These are phyloP conservation scores for Antrozous pallidus DNA, from an alignment of 2,797 vertebrate genomes.

Conservation along the genomic window DNA sequence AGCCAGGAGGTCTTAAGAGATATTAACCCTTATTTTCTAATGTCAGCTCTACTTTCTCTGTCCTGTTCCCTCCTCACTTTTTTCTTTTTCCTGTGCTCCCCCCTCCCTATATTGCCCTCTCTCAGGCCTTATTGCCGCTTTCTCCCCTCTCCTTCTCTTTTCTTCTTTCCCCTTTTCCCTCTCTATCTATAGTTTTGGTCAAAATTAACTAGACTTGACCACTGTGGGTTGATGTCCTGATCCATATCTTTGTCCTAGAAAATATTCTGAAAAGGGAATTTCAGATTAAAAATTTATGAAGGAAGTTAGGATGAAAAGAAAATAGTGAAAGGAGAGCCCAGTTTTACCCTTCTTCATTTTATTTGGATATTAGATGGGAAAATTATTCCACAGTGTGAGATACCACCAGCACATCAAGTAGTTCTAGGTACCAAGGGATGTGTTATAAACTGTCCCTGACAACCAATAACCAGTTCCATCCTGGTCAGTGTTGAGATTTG, in stretches of 20 bases:
- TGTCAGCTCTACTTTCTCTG: neutral
- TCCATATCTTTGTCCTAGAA: neutral
- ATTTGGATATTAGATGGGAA: slow-evolving; percentile 20
- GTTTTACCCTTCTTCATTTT: slow-evolving; percentile 6
- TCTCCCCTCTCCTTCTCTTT: neutral
- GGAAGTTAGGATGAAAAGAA: neutral
- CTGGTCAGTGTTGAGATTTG: neutral
- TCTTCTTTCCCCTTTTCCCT: neutral
- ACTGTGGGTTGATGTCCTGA: neutral
- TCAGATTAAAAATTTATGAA: neutral
- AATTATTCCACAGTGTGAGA: slow-evolving; percentile 19
- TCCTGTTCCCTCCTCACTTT: neutral
- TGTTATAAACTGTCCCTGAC: slow-evolving; percentile 23
- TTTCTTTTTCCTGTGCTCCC: neutral
- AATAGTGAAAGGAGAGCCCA: neutral
- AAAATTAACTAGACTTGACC: neutral
- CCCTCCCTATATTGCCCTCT: neutral
- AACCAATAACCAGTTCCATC: neutral
- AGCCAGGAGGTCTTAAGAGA: neutral
- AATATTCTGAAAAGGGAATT: neutral
- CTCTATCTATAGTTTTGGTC: neutral
- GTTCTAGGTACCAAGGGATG: neutral
- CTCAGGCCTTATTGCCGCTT: neutral
- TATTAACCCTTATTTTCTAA: neutral
- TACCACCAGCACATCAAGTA: slow-evolving; percentile 1